phyloP scores from a whole-genome alignment of 2,797 vertebrate genomes.

The Sciurus carolinensis region DNA sequence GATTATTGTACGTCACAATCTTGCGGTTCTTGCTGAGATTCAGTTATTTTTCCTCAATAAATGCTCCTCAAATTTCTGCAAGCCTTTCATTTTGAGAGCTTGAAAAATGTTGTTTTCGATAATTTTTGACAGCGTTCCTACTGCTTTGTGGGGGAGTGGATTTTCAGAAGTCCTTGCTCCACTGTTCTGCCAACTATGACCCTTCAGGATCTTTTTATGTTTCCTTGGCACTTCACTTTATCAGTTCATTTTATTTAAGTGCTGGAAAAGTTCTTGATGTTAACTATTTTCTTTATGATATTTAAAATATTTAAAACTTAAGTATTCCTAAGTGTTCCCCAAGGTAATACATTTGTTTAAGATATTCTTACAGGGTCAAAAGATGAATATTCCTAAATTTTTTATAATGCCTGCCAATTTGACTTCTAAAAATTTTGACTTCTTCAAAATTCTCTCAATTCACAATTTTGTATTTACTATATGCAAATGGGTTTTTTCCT shows the following conservation, averaged over 20 bases:
- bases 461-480: neutral
- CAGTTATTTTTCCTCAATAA: neutral
- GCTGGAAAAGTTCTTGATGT: neutral
- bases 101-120: neutral
- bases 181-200: neutral
- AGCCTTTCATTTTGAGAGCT: neutral
- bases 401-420: neutral
- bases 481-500: neutral
- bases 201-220: neutral
- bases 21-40: neutral
- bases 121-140: neutral
- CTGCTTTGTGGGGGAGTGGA: neutral
- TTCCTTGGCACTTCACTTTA: neutral
- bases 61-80: neutral
- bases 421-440: neutral
- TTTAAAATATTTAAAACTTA: too few species aligned
- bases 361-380: neutral
- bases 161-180: neutral
- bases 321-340: neutral
- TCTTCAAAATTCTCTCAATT: neutral
- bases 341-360: slow-evolving; percentile 40
- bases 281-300: neutral
- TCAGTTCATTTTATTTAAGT: neutral
- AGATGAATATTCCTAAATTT: slow-evolving; percentile 26
- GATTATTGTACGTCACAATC: neutral